These are phyloP conservation scores for Ophiodon elongatus DNA, from an alignment of 2,113 vertebrate genomes.

Conservation along the genomic window DNA sequence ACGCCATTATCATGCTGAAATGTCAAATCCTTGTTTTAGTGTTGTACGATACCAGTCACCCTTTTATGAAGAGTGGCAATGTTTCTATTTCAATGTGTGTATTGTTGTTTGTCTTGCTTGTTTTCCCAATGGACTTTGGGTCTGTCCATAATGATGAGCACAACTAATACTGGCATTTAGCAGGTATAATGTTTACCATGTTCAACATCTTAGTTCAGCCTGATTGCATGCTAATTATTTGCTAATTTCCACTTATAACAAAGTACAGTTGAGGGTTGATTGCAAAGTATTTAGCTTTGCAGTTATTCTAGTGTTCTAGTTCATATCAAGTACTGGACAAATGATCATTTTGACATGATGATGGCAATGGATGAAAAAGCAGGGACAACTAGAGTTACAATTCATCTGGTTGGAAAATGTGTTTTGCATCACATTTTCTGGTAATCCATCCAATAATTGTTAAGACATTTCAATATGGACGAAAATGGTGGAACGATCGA, in stretches of 20 bases:
- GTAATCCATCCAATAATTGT: neutral
- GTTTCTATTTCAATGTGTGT: no score
- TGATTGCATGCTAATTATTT: neutral
- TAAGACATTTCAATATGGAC: neutral
- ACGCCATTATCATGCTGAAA: no score
- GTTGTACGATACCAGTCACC: no score
- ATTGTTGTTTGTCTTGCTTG: no score
- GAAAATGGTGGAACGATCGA: neutral
- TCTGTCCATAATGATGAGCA: no score
- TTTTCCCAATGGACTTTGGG: no score
- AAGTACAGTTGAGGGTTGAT: neutral
- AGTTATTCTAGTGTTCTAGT: neutral
- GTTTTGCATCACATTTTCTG: neutral
- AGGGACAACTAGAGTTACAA: neutral
- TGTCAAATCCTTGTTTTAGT: no score
- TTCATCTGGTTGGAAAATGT: neutral
- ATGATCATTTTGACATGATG: neutral
- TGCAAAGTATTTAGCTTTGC: neutral
- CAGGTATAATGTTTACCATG: neutral
- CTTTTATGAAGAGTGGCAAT: no score
- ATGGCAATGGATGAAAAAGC: neutral
- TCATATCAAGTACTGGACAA: neutral
- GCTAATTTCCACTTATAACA: no score
- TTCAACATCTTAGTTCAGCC: neutral
- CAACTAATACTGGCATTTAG: no score